Percentiles rank a stretch among this genome's conserved stretches.
These are phyloP conservation scores for Drosophila paucipuncta DNA, from an alignment of 2,888 invertebrate genomes.

Conservation along the genomic window DNA sequence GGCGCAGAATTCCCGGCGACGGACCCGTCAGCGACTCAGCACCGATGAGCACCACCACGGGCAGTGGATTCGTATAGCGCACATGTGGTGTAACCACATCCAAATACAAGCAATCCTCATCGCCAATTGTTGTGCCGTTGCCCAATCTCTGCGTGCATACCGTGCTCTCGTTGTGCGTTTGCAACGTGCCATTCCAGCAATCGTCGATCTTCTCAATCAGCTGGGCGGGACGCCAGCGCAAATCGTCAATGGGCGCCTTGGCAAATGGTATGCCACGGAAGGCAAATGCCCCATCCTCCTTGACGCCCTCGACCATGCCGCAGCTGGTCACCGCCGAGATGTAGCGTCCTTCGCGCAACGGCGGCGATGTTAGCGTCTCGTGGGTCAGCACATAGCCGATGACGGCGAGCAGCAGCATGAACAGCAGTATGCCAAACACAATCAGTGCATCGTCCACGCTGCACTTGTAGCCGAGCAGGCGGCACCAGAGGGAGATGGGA, in stretches of 20 bases:
- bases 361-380: constrained; percentile 87
- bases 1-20: constrained; percentile 90
- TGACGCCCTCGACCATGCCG: constrained; percentile 91
- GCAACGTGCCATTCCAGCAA: constrained; percentile 92
- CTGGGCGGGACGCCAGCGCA: constrained; percentile 90
- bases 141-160: constrained; percentile 90
- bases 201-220: constrained; percentile 89
- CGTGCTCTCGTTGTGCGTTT: constrained; percentile 89
- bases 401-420: constrained; percentile 88
- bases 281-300: constrained; percentile 92
- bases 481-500: constrained; percentile 86
- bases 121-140: constrained; percentile 89
- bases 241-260: constrained; percentile 89
- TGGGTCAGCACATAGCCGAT: constrained; percentile 89
- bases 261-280: constrained; percentile 94
- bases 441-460: constrained; percentile 88
- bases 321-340: constrained; percentile 91
- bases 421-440: constrained; percentile 87
- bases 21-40: constrained; percentile 92
- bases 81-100: constrained; percentile 94
- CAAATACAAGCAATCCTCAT: constrained; percentile 93
- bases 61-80: constrained; percentile 91
- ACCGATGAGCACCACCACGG: constrained; percentile 93
- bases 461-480: constrained; percentile 89
- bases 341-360: constrained; percentile 90